These are phyloP conservation scores for Yoshiicerus persimilis DNA, from an alignment of 1,140 invertebrate genomes.

Conservation along the genomic window DNA sequence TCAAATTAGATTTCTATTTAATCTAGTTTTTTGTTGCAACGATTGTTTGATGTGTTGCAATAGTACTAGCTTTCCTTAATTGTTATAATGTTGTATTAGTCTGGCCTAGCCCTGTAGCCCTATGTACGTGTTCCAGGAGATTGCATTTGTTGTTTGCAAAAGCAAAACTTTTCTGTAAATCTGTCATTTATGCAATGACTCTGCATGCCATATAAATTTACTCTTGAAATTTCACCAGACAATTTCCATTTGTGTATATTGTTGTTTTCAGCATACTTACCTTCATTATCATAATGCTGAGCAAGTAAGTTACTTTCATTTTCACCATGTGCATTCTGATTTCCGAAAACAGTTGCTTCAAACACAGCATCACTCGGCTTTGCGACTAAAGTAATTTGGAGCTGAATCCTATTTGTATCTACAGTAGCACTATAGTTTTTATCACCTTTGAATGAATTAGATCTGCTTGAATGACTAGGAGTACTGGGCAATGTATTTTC, in stretches of 20 bases:
- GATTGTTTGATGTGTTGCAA: too few relatives aligned
- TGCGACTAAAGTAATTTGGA: conserved; percentile 58
- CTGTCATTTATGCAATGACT: conserved; percentile 74
- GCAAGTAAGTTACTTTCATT: background rate
- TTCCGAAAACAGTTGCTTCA: conserved; percentile 66
- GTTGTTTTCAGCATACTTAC: background rate
- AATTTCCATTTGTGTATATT: conserved; percentile 35
- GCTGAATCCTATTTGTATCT: background rate
- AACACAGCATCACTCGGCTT: conserved; percentile 73
- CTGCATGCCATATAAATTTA: conserved; percentile 77
- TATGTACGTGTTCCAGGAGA: background rate
- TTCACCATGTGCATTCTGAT: background rate
- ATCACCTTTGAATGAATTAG: background rate
- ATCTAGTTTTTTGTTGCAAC: too few relatives aligned
- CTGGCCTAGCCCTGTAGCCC: too few relatives aligned
- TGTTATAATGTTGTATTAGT: too few relatives aligned
- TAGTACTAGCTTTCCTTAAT: too few relatives aligned
- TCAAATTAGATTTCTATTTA: too few relatives aligned
- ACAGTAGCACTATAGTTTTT: background rate
- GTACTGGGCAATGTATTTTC: background rate
- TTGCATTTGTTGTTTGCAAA: background rate
- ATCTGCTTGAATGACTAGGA: background rate
- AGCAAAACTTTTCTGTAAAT: conserved; percentile 51
- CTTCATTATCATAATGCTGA: background rate
- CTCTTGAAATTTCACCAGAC: conserved; percentile 62